Conservation (phyloP, 2,113 vertebrate species). For the Athene noctua region DNA sequence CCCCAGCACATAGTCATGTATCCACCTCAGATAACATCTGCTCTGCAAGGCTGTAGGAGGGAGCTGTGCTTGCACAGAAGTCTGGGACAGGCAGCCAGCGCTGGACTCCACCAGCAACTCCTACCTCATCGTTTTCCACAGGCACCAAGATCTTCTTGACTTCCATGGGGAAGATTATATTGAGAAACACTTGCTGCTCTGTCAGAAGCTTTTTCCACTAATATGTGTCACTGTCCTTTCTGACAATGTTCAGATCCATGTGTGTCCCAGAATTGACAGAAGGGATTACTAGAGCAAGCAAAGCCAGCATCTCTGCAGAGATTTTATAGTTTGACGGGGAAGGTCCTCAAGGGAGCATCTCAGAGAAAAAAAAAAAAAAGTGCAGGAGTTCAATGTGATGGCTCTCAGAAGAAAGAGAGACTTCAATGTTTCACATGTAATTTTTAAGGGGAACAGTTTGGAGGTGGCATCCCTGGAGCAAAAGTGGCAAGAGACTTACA, state of each 20-base stretch:
- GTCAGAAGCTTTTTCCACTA: conserved; percentile 32
- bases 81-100: neutral
- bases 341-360: neutral
- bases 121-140: neutral
- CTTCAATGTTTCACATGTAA: neutral
- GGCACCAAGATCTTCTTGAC: neutral
- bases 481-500: neutral
- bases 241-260: neutral
- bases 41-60: neutral
- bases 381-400: neutral
- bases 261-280: neutral
- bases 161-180: neutral
- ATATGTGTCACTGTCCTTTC: neutral
- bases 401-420: neutral
- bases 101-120: neutral
- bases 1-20: neutral
- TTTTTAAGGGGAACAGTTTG: neutral
- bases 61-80: neutral
- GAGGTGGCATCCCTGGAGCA: neutral
- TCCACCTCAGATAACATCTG: neutral
- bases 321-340: neutral
- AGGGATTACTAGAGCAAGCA: neutral
- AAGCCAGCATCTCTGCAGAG: neutral
- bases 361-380: neutral
- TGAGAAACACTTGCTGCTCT: conserved; percentile 41